Evolutionary conservation across 2,888 invertebrate genomes (phyloP), one percentile per base, ranked within the genome.

Genomic region (Volucella zonaria): DNA sequence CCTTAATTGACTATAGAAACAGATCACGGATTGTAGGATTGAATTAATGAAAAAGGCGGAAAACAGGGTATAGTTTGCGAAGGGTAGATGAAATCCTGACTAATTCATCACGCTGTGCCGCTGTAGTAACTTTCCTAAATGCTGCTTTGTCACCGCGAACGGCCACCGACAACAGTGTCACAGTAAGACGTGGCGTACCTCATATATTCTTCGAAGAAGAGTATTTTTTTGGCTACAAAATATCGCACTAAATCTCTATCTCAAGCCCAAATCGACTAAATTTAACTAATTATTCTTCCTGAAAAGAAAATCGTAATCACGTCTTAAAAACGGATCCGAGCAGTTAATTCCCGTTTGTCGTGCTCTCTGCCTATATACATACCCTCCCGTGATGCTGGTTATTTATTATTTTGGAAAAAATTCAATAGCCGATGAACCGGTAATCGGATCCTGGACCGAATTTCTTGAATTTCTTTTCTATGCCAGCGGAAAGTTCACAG

Each of bases 381-480:
- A 45, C 49, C 40, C 9, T 2, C 14, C 3, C n/a, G 67, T 38
- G 15, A 59, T 59, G 43, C 42, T 47, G 42, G 56, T 74, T 49
- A 15, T 68, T 62, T 66, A 12, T 70, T 47, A 23, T 2, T 23
- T 18, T 68, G 15, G 45, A 49, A n/a, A 61, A 43, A 68, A 61
- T 49, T 74, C 52, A 66, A 74, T 68, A 42, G 67, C 54, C 62
- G 71, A 42, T 59, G 18, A 79, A 18, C 1, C 18, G 18, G 18
- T 1, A 18, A 18, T 18, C n/a, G n/a, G n/a, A n/a, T n/a, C n/a
- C n/a, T n/a, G n/a, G n/a, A n/a, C n/a, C n/a, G n/a, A n/a, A n/a
- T n/a, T n/a, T n/a, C n/a, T n/a, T n/a, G n/a, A n/a, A n/a, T n/a
- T n/a, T n/a, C n/a, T n/a, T n/a, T n/a, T n/a, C n/a, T n/a, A n/a